Evolutionary conservation across 2,888 invertebrate species (phyloP).

Genomic region (Cheilosia vernalis): DNA sequence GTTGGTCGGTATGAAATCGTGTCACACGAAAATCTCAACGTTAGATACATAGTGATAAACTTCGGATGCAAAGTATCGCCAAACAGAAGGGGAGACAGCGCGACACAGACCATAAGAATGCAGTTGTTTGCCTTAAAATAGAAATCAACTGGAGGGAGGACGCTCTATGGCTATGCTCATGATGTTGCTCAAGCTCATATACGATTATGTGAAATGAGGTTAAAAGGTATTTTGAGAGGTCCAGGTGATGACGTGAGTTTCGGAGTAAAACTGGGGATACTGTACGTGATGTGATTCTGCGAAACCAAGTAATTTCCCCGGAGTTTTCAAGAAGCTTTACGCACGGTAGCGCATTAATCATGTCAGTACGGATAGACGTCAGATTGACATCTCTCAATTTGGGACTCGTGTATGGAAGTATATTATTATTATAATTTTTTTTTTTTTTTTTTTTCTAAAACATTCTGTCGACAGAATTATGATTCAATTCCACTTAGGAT

Average conservation of each 20-base stretch:
- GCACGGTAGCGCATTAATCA: slow-evolving; percentile 38
- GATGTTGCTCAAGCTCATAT: slow-evolving; percentile 7
- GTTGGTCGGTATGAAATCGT: slow-evolving; percentile 41
- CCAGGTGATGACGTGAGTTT: slow-evolving; percentile 54
- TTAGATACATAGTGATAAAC: slow-evolving; percentile 42
- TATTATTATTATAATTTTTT: too few relatives aligned
- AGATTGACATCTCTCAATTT: slow-evolving; percentile 62
- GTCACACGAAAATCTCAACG: slow-evolving; percentile 63
- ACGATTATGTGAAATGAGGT: slow-evolving; percentile 50
- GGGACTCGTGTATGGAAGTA: not conserved
- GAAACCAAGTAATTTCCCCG: slow-evolving; percentile 26
- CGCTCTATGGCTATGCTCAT: not conserved
- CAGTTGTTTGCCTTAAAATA: slow-evolving; percentile 50
- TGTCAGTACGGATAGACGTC: slow-evolving; percentile 24
- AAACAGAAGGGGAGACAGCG: slow-evolving; percentile 41
- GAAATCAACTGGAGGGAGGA: slow-evolving; percentile 30
- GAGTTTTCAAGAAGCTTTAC: slow-evolving; percentile 4
- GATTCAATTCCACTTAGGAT: slow-evolving; percentile 62
- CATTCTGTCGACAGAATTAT: slow-evolving; percentile 72
- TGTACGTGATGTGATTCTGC: slow-evolving; percentile 10
- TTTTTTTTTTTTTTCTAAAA: slow-evolving; percentile 51
- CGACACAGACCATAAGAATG: slow-evolving; percentile 15
- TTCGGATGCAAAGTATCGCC: slow-evolving; percentile 58
- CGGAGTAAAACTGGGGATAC: not conserved
- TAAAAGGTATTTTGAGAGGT: slow-evolving; percentile 45